phyloP scores from a whole-genome alignment of 2,797 vertebrate genomes.

The Sitta carolinensis region DNA sequence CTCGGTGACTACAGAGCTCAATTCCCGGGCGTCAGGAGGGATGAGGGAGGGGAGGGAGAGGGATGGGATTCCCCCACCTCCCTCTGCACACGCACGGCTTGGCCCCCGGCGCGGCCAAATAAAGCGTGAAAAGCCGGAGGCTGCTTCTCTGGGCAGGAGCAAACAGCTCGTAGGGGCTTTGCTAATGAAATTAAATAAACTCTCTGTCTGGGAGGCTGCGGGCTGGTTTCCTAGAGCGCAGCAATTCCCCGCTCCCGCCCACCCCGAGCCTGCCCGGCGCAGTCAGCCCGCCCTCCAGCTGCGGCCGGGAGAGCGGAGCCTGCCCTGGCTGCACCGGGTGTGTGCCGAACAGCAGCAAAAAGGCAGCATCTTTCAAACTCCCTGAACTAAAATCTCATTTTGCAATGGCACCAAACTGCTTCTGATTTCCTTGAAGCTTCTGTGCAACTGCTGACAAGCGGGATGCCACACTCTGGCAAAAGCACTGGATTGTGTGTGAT shows the following conservation, averaged over 20 bases:
- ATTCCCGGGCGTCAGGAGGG: background rate
- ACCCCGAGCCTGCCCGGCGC: background rate
- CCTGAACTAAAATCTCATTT: too few relatives aligned
- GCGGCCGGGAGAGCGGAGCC: too few relatives aligned
- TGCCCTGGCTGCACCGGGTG: too few relatives aligned
- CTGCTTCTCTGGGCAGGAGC: accelerated
- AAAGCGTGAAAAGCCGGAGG: accelerated
- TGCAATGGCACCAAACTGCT: too few relatives aligned
- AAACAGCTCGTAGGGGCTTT: accelerated
- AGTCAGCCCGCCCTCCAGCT: background rate
- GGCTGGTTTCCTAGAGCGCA: background rate
- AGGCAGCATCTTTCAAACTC: too few relatives aligned
- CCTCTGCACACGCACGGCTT: background rate
- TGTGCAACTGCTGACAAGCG: too few relatives aligned
- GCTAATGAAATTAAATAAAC: background rate
- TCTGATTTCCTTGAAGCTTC: too few relatives aligned
- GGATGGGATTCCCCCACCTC: conserved; percentile 5
- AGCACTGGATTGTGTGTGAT: too few relatives aligned
- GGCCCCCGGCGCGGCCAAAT: background rate
- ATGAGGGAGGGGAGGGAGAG: conserved; percentile 4
- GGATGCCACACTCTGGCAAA: too few relatives aligned
- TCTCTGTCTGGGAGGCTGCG: background rate
- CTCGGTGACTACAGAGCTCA: background rate
- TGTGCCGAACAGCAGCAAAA: too few relatives aligned
- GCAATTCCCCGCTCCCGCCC: background rate